Conservation (phyloP, 2,888 invertebrate species). For the Tenthredo distinguenda region DNA sequence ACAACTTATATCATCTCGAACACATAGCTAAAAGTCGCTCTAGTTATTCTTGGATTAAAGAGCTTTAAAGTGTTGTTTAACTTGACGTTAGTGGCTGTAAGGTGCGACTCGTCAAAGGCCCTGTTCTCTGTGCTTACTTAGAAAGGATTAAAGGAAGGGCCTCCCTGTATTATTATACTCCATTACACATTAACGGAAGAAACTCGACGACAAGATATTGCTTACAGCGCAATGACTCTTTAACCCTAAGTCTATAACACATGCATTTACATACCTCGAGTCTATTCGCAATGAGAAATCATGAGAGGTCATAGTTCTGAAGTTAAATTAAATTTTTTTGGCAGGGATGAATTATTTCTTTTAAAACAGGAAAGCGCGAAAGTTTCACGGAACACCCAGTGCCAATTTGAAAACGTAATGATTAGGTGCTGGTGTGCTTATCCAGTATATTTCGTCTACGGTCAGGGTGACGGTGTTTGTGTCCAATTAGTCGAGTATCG, state of each 20-base stretch:
- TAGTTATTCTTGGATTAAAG: constrained; percentile 17
- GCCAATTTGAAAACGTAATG: neutral
- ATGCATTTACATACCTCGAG: neutral
- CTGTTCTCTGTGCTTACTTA: constrained; percentile 32
- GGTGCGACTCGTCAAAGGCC: constrained; percentile 35
- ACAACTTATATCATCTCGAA: neutral
- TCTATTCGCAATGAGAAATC: neutral
- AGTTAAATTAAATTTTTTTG: neutral
- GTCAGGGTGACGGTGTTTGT: neutral
- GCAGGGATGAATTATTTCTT: neutral
- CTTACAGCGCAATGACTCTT: neutral
- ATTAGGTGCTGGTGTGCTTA: neutral
- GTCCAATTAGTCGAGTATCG: constrained; percentile 28
- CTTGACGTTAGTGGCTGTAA: constrained; percentile 18
- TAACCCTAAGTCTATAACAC: neutral
- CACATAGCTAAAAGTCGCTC: neutral
- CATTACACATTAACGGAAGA: neutral
- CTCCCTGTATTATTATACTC: constrained; percentile 4
- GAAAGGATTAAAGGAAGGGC: constrained; percentile 8
- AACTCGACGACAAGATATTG: neutral
- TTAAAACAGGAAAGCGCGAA: neutral
- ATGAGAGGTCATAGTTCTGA: neutral
- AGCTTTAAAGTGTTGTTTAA: constrained; percentile 31
- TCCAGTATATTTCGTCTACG: neutral
- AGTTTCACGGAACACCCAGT: neutral